These are phyloP conservation scores for Loxodonta africana DNA, from an alignment of 2,113 vertebrate genomes.

Conservation along the genomic window DNA sequence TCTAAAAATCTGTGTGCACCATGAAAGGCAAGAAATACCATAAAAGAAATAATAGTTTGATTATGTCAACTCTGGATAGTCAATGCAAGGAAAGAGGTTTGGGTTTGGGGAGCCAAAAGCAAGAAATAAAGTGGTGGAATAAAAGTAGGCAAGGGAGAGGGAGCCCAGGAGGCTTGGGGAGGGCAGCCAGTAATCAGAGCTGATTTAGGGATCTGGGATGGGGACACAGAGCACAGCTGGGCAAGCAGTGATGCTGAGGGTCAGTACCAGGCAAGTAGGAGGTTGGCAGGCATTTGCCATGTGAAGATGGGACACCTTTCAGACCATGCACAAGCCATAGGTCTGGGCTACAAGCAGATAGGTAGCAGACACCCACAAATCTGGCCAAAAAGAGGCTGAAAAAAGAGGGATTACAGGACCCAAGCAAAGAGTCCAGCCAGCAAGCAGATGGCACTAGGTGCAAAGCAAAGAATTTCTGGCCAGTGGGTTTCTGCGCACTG, in stretches of 20 bases:
- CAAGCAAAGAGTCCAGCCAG: not conserved
- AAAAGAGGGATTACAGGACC: not conserved
- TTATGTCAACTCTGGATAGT: not conserved
- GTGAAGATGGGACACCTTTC: not conserved
- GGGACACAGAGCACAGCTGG: not conserved
- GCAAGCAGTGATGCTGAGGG: rapidly evolving
- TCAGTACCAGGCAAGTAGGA: not conserved
- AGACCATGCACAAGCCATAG: not conserved
- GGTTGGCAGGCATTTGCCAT: not conserved
- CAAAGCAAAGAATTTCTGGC: constrained; percentile 21
- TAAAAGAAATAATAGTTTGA: constrained; percentile 36
- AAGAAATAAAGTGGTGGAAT: not conserved
- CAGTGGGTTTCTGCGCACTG: not conserved
- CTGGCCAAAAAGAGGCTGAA: not conserved
- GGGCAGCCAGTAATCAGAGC: not conserved
- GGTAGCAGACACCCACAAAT: not conserved
- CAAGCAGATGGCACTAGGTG: constrained; percentile 30
- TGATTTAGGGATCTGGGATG: not conserved
- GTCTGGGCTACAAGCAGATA: not conserved
- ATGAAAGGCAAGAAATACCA: not conserved
- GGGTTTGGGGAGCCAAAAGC: not conserved
- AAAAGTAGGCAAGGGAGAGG: not conserved
- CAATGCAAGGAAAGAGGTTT: not conserved
- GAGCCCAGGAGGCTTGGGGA: not conserved
- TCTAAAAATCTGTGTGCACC: not conserved